phyloP scores from a whole-genome alignment of 1,140 invertebrate species.

The Condylostylus longicornis region DNA sequence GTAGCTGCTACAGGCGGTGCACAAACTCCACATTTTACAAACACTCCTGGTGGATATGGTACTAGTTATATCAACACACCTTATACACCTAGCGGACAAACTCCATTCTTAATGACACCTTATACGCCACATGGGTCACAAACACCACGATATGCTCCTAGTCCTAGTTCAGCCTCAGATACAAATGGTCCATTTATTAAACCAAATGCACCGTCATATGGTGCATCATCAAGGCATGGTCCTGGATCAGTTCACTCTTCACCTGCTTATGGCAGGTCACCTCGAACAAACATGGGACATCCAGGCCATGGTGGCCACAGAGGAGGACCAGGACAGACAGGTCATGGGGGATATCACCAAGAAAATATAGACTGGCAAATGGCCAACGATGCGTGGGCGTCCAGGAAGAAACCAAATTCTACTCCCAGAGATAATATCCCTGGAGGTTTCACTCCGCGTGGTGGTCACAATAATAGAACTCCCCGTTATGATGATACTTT shows the following conservation, averaged over 20 bases:
- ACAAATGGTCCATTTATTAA: slow-evolving; percentile 40
- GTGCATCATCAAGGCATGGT: slow-evolving; percentile 18
- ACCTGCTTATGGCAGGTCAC: slow-evolving; percentile 11
- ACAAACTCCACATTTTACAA: slow-evolving; percentile 52
- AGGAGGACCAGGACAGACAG: slow-evolving; percentile 17
- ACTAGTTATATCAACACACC: slow-evolving; percentile 47
- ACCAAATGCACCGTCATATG: slow-evolving; percentile 32
- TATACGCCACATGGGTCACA: slow-evolving; percentile 55
- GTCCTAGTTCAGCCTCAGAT: slow-evolving; percentile 33
- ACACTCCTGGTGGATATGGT: slow-evolving; percentile 41
- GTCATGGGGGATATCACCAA: slow-evolving; percentile 10
- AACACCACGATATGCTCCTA: slow-evolving; percentile 44
- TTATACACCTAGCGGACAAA: slow-evolving; percentile 78
- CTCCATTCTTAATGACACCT: slow-evolving; percentile 80
- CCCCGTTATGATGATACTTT: slow-evolving; percentile 14
- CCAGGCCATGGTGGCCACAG: slow-evolving; percentile 9
- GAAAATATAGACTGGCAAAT: slow-evolving; percentile 26
- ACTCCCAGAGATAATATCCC: not conserved
- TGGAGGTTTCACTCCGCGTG: slow-evolving; percentile 4
- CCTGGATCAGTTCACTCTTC: slow-evolving; percentile 13
- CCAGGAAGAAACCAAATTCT: slow-evolving; percentile 13
- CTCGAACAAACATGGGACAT: slow-evolving; percentile 5
- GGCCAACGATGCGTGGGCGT: slow-evolving; percentile 27
- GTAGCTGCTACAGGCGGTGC: too few relatives aligned
- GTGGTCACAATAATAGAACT: slow-evolving; percentile 5